Conservation (phyloP, 2,797 vertebrate species). For the Diceros bicornis region DNA sequence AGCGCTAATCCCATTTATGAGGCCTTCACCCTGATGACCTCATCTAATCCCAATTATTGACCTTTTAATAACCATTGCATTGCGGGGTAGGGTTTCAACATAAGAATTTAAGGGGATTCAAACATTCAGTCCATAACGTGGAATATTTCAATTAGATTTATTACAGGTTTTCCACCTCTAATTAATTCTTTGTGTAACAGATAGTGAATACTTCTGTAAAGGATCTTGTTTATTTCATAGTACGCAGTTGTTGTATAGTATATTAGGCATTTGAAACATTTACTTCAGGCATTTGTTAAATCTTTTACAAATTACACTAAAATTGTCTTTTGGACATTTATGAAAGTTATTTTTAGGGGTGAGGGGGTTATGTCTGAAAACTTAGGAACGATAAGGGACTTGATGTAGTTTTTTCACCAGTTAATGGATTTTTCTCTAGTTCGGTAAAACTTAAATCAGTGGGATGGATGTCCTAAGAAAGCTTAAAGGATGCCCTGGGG, state of each 20-base stretch:
- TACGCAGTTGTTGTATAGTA: not conserved
- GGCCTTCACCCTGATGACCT: not conserved
- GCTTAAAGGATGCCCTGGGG: not conserved
- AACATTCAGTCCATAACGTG: not conserved
- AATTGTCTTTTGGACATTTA: not conserved
- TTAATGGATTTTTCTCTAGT: slow-evolving; percentile 62
- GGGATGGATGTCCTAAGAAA: not conserved
- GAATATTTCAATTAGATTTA: slow-evolving; percentile 19
- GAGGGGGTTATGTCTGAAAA: not conserved
- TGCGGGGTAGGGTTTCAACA: not conserved
- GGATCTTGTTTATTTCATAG: slow-evolving; percentile 15
- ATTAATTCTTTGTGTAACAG: slow-evolving; percentile 8
- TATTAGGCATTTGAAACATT: slow-evolving; percentile 34
- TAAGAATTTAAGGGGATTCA: not conserved
- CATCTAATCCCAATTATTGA: not conserved
- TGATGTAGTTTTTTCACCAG: not conserved
- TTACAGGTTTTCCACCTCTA: not conserved
- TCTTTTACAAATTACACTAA: slow-evolving; percentile 7
- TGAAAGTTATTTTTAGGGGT: not conserved
- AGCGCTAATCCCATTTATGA: not conserved
- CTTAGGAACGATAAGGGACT: not conserved
- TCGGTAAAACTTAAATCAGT: slow-evolving; percentile 41
- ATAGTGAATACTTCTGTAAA: not conserved
- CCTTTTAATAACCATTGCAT: not conserved
- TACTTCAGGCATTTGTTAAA: slow-evolving; percentile 23